Percentiles rank a stretch among this genome's conserved stretches.
Evolutionary conservation across 2,113 vertebrate species (phyloP).

Genomic region (Hypomesus transpacificus): DNA sequence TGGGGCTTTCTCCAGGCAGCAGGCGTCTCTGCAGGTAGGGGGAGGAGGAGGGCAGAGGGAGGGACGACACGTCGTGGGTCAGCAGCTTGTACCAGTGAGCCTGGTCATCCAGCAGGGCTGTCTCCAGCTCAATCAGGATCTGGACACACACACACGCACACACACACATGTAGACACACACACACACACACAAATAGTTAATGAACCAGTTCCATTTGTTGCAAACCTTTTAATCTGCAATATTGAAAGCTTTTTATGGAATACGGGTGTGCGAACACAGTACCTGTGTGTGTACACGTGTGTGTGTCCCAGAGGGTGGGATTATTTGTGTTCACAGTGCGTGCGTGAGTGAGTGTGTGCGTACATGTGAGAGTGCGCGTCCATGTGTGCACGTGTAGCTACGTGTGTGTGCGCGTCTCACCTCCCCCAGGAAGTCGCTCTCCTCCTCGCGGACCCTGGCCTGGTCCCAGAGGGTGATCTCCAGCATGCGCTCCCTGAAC

Average conservation of each 20-base stretch:
- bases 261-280: no score
- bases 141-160: constrained; percentile 51
- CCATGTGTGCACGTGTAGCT: background rate
- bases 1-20: constrained; percentile 81
- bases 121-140: constrained; percentile 95
- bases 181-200: background rate
- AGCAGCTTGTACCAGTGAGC: constrained; percentile 98
- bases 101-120: constrained; percentile 89
- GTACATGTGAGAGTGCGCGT: background rate
- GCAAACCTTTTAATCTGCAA: background rate
- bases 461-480: constrained; percentile 97
- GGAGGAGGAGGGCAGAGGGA: constrained; percentile 85
- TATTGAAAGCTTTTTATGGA: no score
- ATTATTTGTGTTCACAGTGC: background rate
- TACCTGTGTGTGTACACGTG: background rate
- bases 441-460: constrained; percentile 91
- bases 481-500: constrained; percentile 89
- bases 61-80: constrained; percentile 84
- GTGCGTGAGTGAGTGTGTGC: background rate
- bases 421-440: constrained; percentile 98
- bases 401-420: constrained; percentile 49
- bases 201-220: background rate
- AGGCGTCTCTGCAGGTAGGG: constrained; percentile 86
- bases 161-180: background rate
- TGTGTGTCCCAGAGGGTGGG: background rate